Percentiles rank a stretch among this genome's conserved stretches.
phyloP scores from a whole-genome alignment of 2,113 vertebrate species.

The Paradisaea rubra region DNA sequence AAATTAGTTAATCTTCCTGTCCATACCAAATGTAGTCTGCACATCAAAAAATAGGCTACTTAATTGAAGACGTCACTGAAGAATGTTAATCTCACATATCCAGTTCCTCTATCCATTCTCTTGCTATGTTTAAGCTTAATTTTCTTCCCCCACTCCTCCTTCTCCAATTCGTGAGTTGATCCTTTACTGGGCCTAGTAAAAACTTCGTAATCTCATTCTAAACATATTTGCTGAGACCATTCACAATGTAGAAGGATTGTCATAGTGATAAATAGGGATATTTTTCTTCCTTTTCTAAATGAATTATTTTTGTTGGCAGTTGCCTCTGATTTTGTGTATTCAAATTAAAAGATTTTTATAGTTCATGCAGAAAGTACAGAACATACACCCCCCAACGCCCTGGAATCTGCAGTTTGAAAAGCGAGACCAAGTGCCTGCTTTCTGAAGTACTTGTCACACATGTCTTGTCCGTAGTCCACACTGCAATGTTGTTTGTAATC shows the following conservation, averaged over 20 bases:
- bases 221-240: not conserved
- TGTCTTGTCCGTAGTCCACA: not conserved
- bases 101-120: not conserved
- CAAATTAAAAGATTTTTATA: not conserved
- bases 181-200: not conserved
- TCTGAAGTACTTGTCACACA: not conserved
- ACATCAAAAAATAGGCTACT: not conserved
- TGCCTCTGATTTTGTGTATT: not conserved
- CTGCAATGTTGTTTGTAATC: not conserved
- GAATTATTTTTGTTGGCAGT: not conserved
- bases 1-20: not conserved
- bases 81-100: slow-evolving; percentile 7
- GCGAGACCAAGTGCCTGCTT: not conserved
- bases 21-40: not conserved
- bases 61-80: not conserved
- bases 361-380: not conserved
- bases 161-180: not conserved
- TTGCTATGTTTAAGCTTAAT: not conserved
- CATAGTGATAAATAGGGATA: slow-evolving; percentile 17
- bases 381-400: rapidly evolving
- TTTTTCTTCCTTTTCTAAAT: not conserved
- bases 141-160: not conserved
- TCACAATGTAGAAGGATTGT: not conserved
- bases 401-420: not conserved
- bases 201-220: slow-evolving; percentile 4